Percentiles rank a stretch among this genome's conserved stretches.
Evolutionary conservation across 2,888 invertebrate genomes (phyloP).

Genomic region (Conus canariensis): DNA sequence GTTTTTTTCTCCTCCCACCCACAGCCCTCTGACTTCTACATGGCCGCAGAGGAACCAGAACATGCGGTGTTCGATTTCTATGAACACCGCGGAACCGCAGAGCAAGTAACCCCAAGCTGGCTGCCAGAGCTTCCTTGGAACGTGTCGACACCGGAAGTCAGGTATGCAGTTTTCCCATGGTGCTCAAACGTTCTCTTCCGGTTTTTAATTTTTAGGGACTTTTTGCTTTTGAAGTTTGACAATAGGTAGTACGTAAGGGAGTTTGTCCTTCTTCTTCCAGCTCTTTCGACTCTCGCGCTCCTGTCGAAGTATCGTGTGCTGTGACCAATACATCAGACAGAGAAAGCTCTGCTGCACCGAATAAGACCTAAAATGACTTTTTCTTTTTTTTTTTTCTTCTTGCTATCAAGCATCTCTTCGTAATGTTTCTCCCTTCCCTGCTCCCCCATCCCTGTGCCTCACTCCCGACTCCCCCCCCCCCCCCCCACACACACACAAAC

Average conservation of each 20-base stretch:
- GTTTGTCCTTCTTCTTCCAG: background rate
- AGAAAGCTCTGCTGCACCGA: background rate
- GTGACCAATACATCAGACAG: background rate
- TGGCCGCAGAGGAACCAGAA: background rate
- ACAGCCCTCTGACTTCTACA: background rate
- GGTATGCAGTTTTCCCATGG: background rate
- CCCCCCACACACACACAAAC: background rate
- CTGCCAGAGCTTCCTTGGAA: background rate
- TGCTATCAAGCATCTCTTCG: too few species aligned
- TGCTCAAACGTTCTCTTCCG: background rate
- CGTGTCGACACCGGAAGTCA: background rate
- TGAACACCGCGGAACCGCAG: background rate
- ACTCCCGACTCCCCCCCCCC: background rate
- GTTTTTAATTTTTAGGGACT: background rate
- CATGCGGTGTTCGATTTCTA: constrained; percentile 11
- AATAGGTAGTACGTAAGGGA: background rate
- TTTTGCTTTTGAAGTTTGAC: background rate
- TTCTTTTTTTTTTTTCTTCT: background rate
- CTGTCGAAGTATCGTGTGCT: too few species aligned
- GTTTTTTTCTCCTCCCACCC: background rate
- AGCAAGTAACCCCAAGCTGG: background rate
- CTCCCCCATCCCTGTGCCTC: too few species aligned
- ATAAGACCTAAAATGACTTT: background rate
- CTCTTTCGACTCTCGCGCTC: too few species aligned
- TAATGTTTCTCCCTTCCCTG: background rate